Conservation (phyloP, 2,113 vertebrate genomes). For the Anser cygnoides region DNA sequence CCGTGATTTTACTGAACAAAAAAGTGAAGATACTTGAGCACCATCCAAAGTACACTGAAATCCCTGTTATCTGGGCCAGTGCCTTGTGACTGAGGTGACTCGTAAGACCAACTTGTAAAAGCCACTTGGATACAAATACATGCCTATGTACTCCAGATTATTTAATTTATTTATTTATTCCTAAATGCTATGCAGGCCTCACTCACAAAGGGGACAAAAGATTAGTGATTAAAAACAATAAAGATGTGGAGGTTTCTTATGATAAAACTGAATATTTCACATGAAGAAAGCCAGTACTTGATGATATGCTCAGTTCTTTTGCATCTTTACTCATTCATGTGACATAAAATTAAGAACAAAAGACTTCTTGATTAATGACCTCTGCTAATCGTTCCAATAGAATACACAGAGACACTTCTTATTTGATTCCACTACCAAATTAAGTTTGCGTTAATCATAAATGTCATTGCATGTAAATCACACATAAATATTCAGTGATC, state of each 20-base stretch:
- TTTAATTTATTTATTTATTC: background rate
- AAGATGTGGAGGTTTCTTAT: background rate
- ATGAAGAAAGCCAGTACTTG: constrained; percentile 33
- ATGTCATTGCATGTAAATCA: constrained; percentile 69
- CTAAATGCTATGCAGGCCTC: background rate
- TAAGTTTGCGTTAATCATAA: constrained; percentile 76
- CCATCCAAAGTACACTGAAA: background rate
- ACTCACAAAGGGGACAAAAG: background rate
- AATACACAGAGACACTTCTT: constrained; percentile 60
- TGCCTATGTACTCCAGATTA: background rate
- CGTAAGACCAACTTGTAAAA: background rate
- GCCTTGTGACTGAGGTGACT: background rate
- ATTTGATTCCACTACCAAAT: constrained; percentile 75
- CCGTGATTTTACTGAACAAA: background rate
- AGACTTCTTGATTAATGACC: constrained; percentile 73
- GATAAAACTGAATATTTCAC: constrained; percentile 40
- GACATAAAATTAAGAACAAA: constrained; percentile 71
- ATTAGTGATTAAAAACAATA: constrained; percentile 25
- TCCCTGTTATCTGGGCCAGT: background rate
- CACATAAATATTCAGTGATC: constrained; percentile 73
- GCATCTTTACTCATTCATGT: constrained; percentile 60
- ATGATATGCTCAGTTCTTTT: constrained; percentile 51
- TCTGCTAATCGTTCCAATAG: constrained; percentile 69
- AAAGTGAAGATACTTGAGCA: background rate
- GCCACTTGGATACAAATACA: background rate